phyloP scores from a whole-genome alignment of 92 coral and sea anemone genomes.

The Plumapathes pennacea region DNA sequence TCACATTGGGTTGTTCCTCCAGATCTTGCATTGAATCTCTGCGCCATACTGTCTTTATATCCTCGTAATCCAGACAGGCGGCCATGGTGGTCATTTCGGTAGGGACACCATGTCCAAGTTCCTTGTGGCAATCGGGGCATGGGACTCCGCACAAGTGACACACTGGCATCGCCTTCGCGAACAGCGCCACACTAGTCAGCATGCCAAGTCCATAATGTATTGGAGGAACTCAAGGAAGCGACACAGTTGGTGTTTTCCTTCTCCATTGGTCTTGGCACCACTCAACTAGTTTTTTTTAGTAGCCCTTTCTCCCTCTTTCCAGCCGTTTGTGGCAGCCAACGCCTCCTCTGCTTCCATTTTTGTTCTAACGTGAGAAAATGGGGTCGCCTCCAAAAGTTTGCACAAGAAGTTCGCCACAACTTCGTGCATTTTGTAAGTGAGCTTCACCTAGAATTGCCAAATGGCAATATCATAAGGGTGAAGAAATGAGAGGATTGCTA shows the following conservation, averaged over 20 bases:
- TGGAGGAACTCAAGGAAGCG: neutral
- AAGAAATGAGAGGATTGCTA: constrained; percentile 9
- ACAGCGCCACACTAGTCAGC: constrained; percentile 15
- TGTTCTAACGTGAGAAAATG: constrained; percentile 21
- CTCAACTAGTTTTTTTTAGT: constrained; percentile 9
- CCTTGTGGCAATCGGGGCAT: constrained; percentile 39
- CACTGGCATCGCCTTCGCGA: constrained; percentile 26
- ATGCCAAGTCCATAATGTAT: neutral
- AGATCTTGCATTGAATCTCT: too few species aligned
- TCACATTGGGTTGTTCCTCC: too few species aligned
- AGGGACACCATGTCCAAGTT: constrained; percentile 21
- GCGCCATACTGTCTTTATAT: too few species aligned
- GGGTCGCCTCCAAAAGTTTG: constrained; percentile 30
- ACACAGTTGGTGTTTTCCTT: constrained; percentile 10
- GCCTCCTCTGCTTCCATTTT: constrained; percentile 12
- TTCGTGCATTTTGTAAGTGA: constrained; percentile 39
- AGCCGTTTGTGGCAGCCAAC: constrained; percentile 11
- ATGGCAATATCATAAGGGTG: constrained; percentile 13
- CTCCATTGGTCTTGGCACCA: constrained; percentile 59
- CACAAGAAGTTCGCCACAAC: constrained; percentile 41
- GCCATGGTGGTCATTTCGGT: constrained; percentile 16
- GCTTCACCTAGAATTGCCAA: constrained; percentile 18
- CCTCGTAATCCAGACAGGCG: constrained; percentile 4
- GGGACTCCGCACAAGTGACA: constrained; percentile 42
- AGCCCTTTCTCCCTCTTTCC: constrained; percentile 12